A percentile compares a stretch with the other conserved stretches of the same genome.
Conservation (phyloP, 1,140 invertebrate species). For the Pomacea maculata region DNA sequence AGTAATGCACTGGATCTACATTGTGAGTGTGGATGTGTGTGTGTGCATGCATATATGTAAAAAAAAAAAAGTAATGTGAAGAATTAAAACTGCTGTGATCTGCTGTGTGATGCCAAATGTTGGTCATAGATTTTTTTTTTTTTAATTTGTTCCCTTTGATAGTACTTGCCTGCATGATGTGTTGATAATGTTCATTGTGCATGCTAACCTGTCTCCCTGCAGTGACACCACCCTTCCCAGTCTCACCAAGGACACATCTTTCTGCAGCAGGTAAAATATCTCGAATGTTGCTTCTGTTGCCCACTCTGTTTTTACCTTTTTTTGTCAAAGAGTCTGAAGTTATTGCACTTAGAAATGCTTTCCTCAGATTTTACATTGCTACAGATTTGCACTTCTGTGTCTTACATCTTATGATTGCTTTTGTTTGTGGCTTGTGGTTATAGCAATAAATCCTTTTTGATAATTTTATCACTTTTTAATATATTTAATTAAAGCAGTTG, state of each 20-base stretch:
- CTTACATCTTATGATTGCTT: too few species aligned
- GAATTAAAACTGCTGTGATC: not conserved
- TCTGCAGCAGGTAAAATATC: conserved; percentile 66
- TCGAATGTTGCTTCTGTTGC: not conserved
- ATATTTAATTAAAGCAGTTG: too few species aligned
- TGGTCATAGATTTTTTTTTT: not conserved
- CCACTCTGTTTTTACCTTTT: not conserved
- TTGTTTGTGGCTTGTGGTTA: too few species aligned
- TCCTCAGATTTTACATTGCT: too few species aligned
- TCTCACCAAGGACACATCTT: conserved; percentile 84
- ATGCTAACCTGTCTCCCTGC: conserved; percentile 30
- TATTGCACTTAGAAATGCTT: not conserved
- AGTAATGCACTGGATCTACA: not conserved
- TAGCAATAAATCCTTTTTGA: too few species aligned
- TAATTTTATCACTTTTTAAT: too few species aligned
- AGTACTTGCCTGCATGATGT: conserved; percentile 15
- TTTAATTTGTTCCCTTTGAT: not conserved
- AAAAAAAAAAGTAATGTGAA: not conserved
- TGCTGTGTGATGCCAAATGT: not conserved
- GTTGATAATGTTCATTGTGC: not conserved
- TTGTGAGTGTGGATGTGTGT: not conserved
- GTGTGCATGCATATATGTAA: not conserved
- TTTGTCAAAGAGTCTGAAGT: not conserved
- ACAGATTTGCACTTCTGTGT: too few species aligned
- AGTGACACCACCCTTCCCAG: conserved; percentile 62